These are phyloP conservation scores for Atherinosoma microstoma DNA, from an alignment of 2,797 vertebrate species.

Conservation along the genomic window DNA sequence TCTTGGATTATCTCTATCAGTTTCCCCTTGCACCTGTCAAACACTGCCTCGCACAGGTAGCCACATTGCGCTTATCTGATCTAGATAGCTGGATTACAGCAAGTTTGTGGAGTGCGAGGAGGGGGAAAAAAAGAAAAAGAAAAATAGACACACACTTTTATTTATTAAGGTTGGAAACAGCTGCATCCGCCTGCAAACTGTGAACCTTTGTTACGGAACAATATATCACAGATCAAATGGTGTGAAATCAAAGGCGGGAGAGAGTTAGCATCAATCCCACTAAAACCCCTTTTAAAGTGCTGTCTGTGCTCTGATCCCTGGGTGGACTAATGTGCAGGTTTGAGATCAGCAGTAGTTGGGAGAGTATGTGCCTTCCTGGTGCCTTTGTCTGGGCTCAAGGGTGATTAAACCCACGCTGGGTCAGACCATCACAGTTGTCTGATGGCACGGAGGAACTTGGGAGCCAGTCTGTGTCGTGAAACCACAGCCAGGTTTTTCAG, in stretches of 20 bases:
- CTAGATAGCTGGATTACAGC: slow-evolving; percentile 88
- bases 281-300: slow-evolving; percentile 77
- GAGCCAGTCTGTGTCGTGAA: slow-evolving; percentile 34
- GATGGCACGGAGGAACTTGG: slow-evolving; percentile 26
- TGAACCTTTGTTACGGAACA: slow-evolving; percentile 85
- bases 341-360: slow-evolving; percentile 71
- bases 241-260: slow-evolving; percentile 81
- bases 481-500: slow-evolving; percentile 26
- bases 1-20: slow-evolving; percentile 91
- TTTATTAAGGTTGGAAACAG: slow-evolving; percentile 84
- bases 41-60: slow-evolving; percentile 87
- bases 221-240: slow-evolving; percentile 85
- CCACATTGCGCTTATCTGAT: slow-evolving; percentile 88
- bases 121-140: slow-evolving; percentile 44
- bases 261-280: slow-evolving; percentile 81
- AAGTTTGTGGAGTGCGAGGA: slow-evolving; percentile 73
- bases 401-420: slow-evolving; percentile 76
- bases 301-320: slow-evolving; percentile 78
- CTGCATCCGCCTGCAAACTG: slow-evolving; percentile 88
- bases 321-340: slow-evolving; percentile 66
- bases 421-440: slow-evolving; percentile 60
- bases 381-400: slow-evolving; percentile 79
- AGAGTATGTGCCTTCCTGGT: slow-evolving; percentile 79
- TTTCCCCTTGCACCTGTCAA: slow-evolving; percentile 91
- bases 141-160: slow-evolving; percentile 68